Conservation (phyloP, 2,113 vertebrate genomes). For the Platanista minor region DNA sequence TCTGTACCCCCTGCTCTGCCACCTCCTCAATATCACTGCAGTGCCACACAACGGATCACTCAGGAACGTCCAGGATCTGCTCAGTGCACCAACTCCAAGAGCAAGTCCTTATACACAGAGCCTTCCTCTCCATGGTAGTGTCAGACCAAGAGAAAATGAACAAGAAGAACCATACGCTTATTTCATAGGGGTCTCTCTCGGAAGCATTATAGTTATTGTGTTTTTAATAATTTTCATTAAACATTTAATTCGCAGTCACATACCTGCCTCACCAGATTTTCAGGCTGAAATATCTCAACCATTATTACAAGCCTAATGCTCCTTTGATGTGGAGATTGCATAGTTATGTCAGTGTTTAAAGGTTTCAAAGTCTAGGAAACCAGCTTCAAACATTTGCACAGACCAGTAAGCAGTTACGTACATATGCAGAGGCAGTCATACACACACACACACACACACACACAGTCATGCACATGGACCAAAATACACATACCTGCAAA, state of each 20-base stretch:
- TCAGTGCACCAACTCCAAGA: slow-evolving; percentile 69
- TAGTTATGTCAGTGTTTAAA: slow-evolving; percentile 2
- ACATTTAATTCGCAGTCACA: slow-evolving; percentile 84
- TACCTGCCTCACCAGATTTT: slow-evolving; percentile 78
- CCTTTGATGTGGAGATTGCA: neutral
- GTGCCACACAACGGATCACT: slow-evolving; percentile 92
- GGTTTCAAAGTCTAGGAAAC: slow-evolving; percentile 28
- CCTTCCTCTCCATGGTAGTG: neutral
- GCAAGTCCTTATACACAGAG: neutral
- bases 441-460: neutral
- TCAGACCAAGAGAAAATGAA: neutral
- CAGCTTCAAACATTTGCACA: neutral
- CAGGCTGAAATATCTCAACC: slow-evolving; percentile 89
- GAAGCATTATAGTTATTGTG: slow-evolving; percentile 84
- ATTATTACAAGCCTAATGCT: slow-evolving; percentile 85
- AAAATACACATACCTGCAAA: neutral
- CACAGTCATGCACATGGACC: neutral
- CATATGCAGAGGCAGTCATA: neutral
- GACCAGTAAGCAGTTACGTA: neutral
- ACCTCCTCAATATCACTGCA: slow-evolving; percentile 85
- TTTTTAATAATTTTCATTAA: slow-evolving; percentile 87
- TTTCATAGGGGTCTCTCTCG: slow-evolving; percentile 84
- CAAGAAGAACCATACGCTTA: slow-evolving; percentile 79
- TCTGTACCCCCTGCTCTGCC: slow-evolving; percentile 92
- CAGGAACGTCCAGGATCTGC: slow-evolving; percentile 83